Evolutionary conservation across 2,797 vertebrate species (phyloP).

Genomic region (Sebastes hopkinsi): DNA sequence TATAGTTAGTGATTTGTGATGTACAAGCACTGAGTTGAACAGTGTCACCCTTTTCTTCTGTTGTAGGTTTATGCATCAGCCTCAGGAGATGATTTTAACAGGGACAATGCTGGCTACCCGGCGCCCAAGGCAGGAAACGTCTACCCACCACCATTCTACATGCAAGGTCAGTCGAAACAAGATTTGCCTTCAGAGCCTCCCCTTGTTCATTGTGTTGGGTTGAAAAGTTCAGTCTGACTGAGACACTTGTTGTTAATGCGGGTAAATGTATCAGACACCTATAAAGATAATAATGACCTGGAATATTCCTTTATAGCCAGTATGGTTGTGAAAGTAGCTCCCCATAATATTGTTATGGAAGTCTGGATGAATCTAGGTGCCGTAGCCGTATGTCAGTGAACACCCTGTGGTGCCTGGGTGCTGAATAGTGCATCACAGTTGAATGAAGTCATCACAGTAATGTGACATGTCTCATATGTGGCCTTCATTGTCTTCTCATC

Average conservation of each 20-base stretch:
- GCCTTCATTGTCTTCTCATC: constrained; percentile 67
- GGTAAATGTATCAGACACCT: not conserved
- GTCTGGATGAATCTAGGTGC: constrained; percentile 11
- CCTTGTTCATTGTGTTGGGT: constrained; percentile 22
- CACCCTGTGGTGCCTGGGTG: constrained; percentile 17
- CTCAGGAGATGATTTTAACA: constrained; percentile 92
- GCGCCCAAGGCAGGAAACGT: constrained; percentile 88
- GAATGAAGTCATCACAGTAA: constrained; percentile 74
- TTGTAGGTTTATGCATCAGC: constrained; percentile 77
- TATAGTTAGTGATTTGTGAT: not conserved
- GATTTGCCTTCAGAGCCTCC: not conserved
- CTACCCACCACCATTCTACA: constrained; percentile 90
- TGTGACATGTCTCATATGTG: constrained; percentile 75
- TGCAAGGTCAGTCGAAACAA: constrained; percentile 86
- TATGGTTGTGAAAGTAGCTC: not conserved
- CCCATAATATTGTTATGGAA: not conserved
- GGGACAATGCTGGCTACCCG: constrained; percentile 86
- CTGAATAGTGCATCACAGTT: constrained; percentile 50
- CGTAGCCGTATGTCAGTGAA: constrained; percentile 17
- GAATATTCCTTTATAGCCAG: not conserved
- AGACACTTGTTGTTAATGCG: not conserved
- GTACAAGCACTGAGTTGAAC: not conserved
- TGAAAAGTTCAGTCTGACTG: constrained; percentile 23
- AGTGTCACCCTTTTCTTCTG: not conserved
- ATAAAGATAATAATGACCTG: not conserved